A percentile compares a stretch with the other conserved stretches of the same genome.
Conservation (phyloP, 2,113 vertebrate species). For the Theropithecus gelada region DNA sequence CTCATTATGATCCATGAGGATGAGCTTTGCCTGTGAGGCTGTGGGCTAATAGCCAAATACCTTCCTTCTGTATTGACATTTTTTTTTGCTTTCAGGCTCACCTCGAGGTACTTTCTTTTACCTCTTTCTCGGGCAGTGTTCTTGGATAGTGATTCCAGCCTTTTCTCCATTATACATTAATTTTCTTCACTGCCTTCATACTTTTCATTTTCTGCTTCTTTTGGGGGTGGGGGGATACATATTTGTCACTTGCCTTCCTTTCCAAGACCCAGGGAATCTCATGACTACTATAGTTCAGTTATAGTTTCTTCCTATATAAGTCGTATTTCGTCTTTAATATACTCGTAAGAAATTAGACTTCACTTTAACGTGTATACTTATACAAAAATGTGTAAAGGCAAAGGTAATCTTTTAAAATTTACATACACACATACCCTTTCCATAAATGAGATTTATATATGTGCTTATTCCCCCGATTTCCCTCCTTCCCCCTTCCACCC, state of each 20-base stretch:
- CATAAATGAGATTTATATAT: not conserved
- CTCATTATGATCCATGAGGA: not conserved
- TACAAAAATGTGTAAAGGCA: not conserved
- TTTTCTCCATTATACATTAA: not conserved
- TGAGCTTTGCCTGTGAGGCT: not conserved
- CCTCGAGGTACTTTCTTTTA: not conserved
- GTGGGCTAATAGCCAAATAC: not conserved
- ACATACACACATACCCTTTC: not conserved
- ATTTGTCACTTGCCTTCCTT: not conserved
- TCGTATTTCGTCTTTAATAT: not conserved
- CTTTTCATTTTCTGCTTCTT: not conserved
- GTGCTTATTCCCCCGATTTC: not conserved
- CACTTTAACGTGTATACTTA: not conserved
- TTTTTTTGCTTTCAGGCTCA: not conserved
- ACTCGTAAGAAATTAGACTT: constrained; percentile 13
- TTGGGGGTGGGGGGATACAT: not conserved
- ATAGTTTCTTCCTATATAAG: not conserved
- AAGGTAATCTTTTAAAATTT: constrained; percentile 1
- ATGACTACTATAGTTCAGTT: not conserved
- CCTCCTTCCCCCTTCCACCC: not conserved
- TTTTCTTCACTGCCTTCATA: not conserved
- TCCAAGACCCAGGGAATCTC: not conserved
- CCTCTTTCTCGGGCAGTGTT: not conserved
- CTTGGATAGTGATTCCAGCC: not conserved
- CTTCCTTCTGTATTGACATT: not conserved